These are phyloP conservation scores for Hepsetus odoe DNA, from an alignment of 2,113 vertebrate species.

Conservation along the genomic window DNA sequence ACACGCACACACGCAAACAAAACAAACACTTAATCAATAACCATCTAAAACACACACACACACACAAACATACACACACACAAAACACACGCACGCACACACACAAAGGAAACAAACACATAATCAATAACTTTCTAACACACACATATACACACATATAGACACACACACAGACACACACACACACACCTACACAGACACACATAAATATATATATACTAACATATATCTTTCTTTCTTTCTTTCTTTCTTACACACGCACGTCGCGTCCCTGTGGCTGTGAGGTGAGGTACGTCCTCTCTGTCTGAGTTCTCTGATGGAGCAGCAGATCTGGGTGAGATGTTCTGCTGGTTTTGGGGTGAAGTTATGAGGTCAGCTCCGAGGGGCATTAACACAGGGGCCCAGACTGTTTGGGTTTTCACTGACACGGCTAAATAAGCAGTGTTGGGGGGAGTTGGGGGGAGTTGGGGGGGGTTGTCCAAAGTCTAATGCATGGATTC, in stretches of 20 bases:
- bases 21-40: too few relatives aligned
- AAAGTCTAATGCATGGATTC: conserved; percentile 24
- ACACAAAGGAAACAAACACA: too few relatives aligned
- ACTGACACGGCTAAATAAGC: conserved; percentile 48
- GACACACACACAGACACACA: too few relatives aligned
- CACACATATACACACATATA: too few relatives aligned
- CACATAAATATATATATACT: too few relatives aligned
- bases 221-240: conserved; percentile 66
- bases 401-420: conserved; percentile 48
- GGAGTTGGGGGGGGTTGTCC: background rate
- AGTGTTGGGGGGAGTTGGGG: too few relatives aligned
- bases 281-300: conserved; percentile 5
- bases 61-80: too few relatives aligned
- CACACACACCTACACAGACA: too few relatives aligned
- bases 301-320: background rate
- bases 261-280: background rate
- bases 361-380: conserved; percentile 35
- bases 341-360: conserved; percentile 8
- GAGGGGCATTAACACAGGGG: conserved; percentile 27
- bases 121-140: too few relatives aligned
- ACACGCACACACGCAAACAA: too few relatives aligned
- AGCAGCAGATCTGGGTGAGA: conserved; percentile 20
- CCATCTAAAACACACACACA: too few relatives aligned
- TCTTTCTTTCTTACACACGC: conserved; percentile 48
- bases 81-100: too few relatives aligned